Evolutionary conservation across 2,797 vertebrate genomes (phyloP).

Genomic region (Galago senegalensis): DNA sequence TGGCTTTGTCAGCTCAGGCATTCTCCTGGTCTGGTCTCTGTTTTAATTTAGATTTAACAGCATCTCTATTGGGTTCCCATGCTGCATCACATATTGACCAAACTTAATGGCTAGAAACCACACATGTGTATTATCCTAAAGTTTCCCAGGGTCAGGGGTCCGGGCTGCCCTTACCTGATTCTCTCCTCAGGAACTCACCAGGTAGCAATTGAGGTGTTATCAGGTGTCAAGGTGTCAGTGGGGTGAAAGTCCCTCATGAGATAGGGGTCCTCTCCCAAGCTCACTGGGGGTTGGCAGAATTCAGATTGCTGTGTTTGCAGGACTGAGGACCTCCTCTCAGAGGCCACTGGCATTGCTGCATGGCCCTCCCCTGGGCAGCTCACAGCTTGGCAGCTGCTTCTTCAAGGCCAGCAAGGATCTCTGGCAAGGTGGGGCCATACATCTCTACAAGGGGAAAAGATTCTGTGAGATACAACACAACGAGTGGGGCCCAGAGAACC

Average conservation of each 20-base stretch:
- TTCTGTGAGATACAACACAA: background rate
- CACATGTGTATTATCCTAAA: background rate
- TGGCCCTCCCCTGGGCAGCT: background rate
- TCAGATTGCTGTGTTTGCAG: background rate
- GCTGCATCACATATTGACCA: background rate
- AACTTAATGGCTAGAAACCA: background rate
- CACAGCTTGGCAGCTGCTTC: background rate
- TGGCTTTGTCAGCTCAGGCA: background rate
- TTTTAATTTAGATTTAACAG: background rate
- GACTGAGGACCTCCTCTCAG: background rate
- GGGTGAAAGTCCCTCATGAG: background rate
- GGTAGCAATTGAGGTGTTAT: accelerated
- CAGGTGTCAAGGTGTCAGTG: background rate
- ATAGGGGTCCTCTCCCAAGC: background rate
- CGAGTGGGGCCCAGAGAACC: background rate
- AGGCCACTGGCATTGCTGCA: background rate
- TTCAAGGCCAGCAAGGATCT: background rate
- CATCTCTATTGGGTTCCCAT: background rate
- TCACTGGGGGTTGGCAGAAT: background rate
- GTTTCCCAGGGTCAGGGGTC: background rate
- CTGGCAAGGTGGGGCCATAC: background rate
- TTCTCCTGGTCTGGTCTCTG: background rate
- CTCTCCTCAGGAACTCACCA: background rate
- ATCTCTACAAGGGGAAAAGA: background rate
- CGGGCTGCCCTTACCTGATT: too few relatives aligned